Evolutionary conservation across 2,113 vertebrate species (phyloP), one percentile per base, ranked within the genome.

Genomic region (Caretta caretta): DNA sequence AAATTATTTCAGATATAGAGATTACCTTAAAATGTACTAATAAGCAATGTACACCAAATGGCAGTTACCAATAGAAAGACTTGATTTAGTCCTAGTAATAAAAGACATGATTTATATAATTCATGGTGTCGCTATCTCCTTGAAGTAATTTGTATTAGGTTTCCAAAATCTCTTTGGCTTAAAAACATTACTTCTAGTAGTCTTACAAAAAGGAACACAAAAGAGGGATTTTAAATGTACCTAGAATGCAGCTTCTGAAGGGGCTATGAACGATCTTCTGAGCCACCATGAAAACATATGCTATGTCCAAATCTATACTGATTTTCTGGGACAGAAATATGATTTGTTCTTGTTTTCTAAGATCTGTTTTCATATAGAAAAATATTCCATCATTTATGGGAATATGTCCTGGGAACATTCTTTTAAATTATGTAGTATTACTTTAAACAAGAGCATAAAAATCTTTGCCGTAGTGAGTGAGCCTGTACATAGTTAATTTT

Each of bases 1-100:
- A 95, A 96, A 95, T 96, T 95, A 92, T 53, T 29, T 91, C 87
- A 93, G 29, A 69, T 92, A 91, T 96, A 81, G 80, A 57, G 84
- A 93, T 56, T 3, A 0, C 88, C 76, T 87, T 84, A 86, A 53
- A 54, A 83, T 65, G 89, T 25, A 94, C 96, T 95, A 88, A 17
- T 17, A 53, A 51, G 80, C 90, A 93, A 93, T 65, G 84, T 42
- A 78, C 25, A 90, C 88, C 46, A 56, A 90, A 95, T 89, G 10
- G 35, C 9, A 86, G 6, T 87, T 95, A 75, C 59, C 72, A 91
- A 94, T 14, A 86, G 91, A 46, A 94, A 87, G 27, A 51, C 9
- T 22, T 19, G 17, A 92, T 89, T 92, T 94, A 92, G 49, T 88
- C 11, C 42, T 65, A 78, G 25, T 2, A 19, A n/a, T 69, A 31